Evolutionary conservation across 2,113 vertebrate genomes (phyloP).

Genomic region (Polyodon spathula): DNA sequence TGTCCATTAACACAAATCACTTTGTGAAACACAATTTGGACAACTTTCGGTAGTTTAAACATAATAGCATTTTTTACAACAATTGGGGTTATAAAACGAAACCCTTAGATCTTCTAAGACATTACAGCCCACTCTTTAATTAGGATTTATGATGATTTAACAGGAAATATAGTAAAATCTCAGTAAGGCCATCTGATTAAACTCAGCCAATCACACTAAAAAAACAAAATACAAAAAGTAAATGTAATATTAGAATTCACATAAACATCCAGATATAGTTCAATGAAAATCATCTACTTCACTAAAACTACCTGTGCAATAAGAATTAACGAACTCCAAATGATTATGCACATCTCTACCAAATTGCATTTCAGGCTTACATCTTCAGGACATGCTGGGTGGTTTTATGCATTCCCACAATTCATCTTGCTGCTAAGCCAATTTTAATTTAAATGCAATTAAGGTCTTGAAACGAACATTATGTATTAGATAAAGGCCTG

Average conservation of each 20-base stretch:
- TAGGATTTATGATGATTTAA: no score
- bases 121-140: no score
- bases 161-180: no score
- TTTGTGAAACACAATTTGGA: no score
- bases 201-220: no score
- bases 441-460: slow-evolving; percentile 94
- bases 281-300: slow-evolving; percentile 73
- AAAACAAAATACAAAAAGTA: background rate
- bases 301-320: slow-evolving; percentile 78
- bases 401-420: slow-evolving; percentile 81
- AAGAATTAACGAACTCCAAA: slow-evolving; percentile 92
- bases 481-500: slow-evolving; percentile 82
- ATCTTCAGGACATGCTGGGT: slow-evolving; percentile 79
- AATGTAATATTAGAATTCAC: slow-evolving; percentile 67
- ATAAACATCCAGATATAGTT: slow-evolving; percentile 76
- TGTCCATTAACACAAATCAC: no score
- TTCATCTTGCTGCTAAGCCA: slow-evolving; percentile 84
- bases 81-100: no score
- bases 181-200: background rate
- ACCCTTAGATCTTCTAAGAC: no score
- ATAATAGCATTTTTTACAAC: no score
- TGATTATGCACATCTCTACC: slow-evolving; percentile 68
- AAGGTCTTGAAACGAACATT: slow-evolving; percentile 89
- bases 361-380: slow-evolving; percentile 84
- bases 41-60: no score